Conservation (phyloP, 2,888 invertebrate genomes). For the Drosophila hamatofila region DNA sequence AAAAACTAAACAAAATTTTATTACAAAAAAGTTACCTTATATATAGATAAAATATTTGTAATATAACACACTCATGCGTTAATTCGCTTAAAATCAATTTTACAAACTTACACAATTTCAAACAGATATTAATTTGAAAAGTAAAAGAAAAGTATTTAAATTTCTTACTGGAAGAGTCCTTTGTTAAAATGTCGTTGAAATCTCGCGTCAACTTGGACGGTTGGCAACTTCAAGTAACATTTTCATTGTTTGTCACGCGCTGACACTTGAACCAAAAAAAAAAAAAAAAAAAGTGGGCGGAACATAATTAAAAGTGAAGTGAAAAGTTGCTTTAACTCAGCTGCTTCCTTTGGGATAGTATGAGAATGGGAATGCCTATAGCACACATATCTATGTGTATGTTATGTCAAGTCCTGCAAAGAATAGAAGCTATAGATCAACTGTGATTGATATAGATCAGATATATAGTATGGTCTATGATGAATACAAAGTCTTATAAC, state of each 20-base stretch:
- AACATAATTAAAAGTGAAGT: conserved; percentile 26
- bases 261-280: conserved; percentile 56
- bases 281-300: conserved; percentile 15
- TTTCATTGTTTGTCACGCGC: conserved; percentile 71
- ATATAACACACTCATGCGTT: too few species aligned
- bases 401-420: neutral
- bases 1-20: too few species aligned
- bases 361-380: too few species aligned
- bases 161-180: neutral
- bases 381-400: too few species aligned
- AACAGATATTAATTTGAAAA: neutral
- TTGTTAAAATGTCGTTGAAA: neutral
- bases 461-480: too few species aligned
- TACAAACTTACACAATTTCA: neutral
- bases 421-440: too few species aligned
- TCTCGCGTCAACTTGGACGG: neutral
- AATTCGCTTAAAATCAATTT: neutral
- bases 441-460: too few species aligned
- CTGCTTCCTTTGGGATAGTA: too few species aligned
- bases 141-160: neutral
- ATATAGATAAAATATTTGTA: too few species aligned
- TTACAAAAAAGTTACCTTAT: too few species aligned
- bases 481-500: too few species aligned
- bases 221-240: conserved; percentile 33
- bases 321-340: neutral